phyloP scores from a whole-genome alignment of 2,797 vertebrate genomes.

The Hoplostethus mediterraneus region DNA sequence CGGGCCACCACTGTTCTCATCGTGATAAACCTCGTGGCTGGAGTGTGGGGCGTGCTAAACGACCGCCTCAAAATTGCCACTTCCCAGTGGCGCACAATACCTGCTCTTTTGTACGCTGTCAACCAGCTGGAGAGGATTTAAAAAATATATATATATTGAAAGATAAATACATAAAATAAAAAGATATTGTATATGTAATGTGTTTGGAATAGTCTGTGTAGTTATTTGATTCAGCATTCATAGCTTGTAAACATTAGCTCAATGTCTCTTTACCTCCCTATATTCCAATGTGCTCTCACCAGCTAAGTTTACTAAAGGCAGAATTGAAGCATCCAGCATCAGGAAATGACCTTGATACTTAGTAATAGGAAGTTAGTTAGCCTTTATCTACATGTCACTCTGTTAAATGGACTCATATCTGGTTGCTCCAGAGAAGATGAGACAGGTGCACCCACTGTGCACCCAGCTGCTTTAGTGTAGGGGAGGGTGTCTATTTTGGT shows the following conservation, averaged over 20 bases:
- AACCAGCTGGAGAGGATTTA: background rate
- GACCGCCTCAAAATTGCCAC: constrained; percentile 43
- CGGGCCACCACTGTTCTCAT: constrained; percentile 5
- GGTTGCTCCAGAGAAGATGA: constrained; percentile 64
- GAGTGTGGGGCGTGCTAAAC: constrained; percentile 66
- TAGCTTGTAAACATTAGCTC: no score
- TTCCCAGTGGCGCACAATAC: constrained; percentile 63
- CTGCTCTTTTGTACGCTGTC: constrained; percentile 24
- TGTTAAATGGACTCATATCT: constrained; percentile 54
- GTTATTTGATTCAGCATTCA: no score
- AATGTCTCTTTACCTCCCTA: no score
- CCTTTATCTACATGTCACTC: constrained; percentile 16
- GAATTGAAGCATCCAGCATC: background rate
- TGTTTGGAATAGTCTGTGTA: no score
- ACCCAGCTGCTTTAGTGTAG: constrained; percentile 78
- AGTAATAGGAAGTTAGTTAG: background rate
- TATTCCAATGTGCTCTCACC: background rate
- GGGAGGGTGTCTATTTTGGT: constrained; percentile 83
- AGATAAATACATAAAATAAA: no score
- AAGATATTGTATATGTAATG: no score
- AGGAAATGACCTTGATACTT: background rate
- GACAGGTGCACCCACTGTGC: constrained; percentile 81
- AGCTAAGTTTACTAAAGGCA: background rate
- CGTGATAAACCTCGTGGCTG: constrained; percentile 80
- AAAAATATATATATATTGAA: no score